Base-by-base conservation (phyloP, 2,888 invertebrate species). In the Notodonta dromedarius region DNA sequence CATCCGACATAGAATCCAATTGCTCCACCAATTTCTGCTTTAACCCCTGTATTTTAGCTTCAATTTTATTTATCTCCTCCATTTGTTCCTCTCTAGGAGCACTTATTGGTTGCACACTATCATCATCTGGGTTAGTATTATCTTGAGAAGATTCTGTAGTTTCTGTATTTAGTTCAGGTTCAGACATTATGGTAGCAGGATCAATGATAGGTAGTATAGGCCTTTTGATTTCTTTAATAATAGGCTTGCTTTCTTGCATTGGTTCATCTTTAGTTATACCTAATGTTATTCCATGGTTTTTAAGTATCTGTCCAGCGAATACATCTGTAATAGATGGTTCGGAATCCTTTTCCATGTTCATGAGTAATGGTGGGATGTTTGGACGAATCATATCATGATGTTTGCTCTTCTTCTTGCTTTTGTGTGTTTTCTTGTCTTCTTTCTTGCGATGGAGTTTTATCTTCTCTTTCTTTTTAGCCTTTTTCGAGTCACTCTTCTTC, bases 271-370 rank as follows among this genome's bases (percentile, higher is more conserved):
- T 86, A 46, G 76, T 71, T 16, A 74, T 69, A 8, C 90, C 90
- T 50, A 90, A 58, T 14, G 78, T 82, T 24, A 93, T 87, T 0
- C 94, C 94, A 79, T 94, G 94, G 65, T 91, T 91, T 66, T 94
- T 94, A 32, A 95, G 82, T 57, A 95, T 93, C 71, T 95, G 95
- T n/a, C 94, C 95, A 9, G 95, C 95, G 80, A 95, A 95, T 0
- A 95, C 94, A 82, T 95, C 95, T 0, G 95, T 95, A 46, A 95
- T 95, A 12, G 95, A 95, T 4, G 93, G 93, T 59, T 94, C 92
- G 5, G 93, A 90, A 60, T 89, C 87, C 66, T 93, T 94, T 63
- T 91, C 91, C 64, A 91, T 90, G 62, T 92, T 93, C 91, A 93
- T 93, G 0, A 93, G 80, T 46, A 94, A 73, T 0, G 93, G 94